Conservation (phyloP, 1,140 invertebrate genomes). For the Orussus abietinus region DNA sequence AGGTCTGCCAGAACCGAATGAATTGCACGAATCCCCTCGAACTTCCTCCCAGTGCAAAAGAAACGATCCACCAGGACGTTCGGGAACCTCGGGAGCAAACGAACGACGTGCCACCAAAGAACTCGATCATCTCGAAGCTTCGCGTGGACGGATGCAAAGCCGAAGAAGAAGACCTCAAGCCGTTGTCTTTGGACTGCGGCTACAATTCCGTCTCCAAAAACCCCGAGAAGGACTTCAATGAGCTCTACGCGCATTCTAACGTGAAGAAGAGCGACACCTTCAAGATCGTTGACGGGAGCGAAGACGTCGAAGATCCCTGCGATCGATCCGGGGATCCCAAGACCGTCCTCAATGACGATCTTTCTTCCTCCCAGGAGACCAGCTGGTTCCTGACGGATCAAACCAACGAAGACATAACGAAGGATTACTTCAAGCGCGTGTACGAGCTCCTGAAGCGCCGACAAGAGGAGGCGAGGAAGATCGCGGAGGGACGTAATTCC, state of each 20-base stretch:
- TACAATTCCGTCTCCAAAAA: slow-evolving; percentile 36
- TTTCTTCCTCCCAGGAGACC: too few species aligned
- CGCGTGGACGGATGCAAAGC: slow-evolving; percentile 10
- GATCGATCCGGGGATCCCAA: slow-evolving; percentile 1
- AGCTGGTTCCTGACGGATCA: slow-evolving; percentile 25
- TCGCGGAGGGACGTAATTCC: slow-evolving; percentile 8
- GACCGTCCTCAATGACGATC: too few species aligned
- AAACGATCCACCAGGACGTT: background rate
- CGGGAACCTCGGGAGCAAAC: slow-evolving; percentile 15
- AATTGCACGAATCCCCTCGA: slow-evolving; percentile 22
- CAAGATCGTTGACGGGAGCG: slow-evolving; percentile 39
- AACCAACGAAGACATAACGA: slow-evolving; percentile 34
- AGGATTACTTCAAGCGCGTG: slow-evolving; percentile 45
- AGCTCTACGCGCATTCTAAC: slow-evolving; percentile 28
- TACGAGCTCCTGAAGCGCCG: slow-evolving; percentile 40
- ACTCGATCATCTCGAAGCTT: slow-evolving; percentile 13
- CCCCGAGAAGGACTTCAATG: slow-evolving; percentile 20
- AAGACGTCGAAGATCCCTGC: slow-evolving; percentile 13
- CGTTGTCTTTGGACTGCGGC: slow-evolving; percentile 24
- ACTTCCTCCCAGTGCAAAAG: slow-evolving; percentile 2
- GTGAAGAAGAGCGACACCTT: slow-evolving; percentile 47
- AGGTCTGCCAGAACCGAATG: slow-evolving; percentile 32
- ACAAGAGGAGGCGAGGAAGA: slow-evolving; percentile 25
- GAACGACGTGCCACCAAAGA: background rate
- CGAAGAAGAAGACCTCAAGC: slow-evolving; percentile 6